phyloP scores from a whole-genome alignment of 2,797 vertebrate genomes.

The Falco concolor region DNA sequence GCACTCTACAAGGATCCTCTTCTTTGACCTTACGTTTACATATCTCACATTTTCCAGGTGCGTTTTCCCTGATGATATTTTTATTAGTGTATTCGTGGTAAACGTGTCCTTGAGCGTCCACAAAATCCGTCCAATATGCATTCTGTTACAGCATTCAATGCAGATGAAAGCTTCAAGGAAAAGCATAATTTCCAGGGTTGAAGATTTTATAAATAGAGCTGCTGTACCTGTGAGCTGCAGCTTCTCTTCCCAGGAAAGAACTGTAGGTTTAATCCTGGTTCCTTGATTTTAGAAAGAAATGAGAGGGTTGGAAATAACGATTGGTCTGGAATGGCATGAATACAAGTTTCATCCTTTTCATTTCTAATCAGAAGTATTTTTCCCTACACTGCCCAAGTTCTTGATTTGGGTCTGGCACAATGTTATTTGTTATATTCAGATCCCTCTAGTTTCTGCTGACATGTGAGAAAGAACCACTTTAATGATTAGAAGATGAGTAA shows the following conservation, averaged over 20 bases:
- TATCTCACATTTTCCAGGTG: slow-evolving; percentile 30
- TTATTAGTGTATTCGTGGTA: background rate
- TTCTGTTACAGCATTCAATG: background rate
- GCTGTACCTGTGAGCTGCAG: background rate
- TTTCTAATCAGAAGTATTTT: background rate
- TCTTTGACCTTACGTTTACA: slow-evolving; percentile 18
- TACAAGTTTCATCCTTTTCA: background rate
- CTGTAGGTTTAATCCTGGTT: background rate
- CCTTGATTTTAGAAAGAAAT: background rate
- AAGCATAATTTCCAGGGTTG: background rate
- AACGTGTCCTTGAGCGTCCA: background rate
- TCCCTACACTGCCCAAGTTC: background rate
- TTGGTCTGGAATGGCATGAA: background rate
- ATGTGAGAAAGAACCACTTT: background rate
- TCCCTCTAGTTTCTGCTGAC: background rate
- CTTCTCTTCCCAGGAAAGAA: background rate
- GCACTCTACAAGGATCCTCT: slow-evolving; percentile 13
- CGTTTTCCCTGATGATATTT: background rate
- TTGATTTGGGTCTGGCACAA: background rate
- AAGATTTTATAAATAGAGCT: background rate
- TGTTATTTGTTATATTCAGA: background rate
- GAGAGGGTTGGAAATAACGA: background rate
- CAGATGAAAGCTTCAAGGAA: background rate
- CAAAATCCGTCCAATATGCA: background rate
- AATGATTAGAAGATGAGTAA: background rate